These are phyloP conservation scores for Loriculus beryllinus DNA, from an alignment of 2,797 vertebrate species.

Conservation along the genomic window DNA sequence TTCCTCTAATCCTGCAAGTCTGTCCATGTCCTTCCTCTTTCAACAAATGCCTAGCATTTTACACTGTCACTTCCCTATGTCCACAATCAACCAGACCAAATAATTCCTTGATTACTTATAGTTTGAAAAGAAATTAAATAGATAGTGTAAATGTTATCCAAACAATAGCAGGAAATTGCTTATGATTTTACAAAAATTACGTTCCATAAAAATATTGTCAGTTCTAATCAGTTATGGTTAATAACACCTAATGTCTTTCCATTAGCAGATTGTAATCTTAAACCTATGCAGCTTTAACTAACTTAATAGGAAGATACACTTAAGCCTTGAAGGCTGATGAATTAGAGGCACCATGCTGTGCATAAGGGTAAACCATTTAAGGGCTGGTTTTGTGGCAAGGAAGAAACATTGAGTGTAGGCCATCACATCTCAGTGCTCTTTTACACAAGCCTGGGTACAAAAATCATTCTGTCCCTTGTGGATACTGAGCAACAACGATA, in stretches of 20 bases:
- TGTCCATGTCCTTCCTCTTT: neutral
- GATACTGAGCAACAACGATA: neutral
- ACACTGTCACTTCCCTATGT: neutral
- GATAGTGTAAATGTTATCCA: neutral
- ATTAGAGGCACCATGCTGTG: neutral
- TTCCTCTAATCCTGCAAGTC: neutral
- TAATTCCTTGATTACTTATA: neutral
- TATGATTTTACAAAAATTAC: neutral
- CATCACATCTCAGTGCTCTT: neutral
- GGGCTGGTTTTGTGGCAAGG: neutral
- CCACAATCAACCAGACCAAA: neutral
- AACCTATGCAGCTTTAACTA: neutral
- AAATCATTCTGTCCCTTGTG: neutral
- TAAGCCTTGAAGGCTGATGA: neutral
- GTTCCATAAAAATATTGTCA: neutral
- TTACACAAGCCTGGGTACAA: neutral
- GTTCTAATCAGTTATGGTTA: neutral
- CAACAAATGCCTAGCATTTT: neutral
- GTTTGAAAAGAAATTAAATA: neutral
- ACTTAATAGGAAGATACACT: neutral
- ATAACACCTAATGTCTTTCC: neutral
- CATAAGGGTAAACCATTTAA: neutral
- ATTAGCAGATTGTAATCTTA: slow-evolving; percentile 9
- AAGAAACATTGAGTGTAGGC: neutral
- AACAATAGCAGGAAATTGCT: neutral